phyloP scores from a whole-genome alignment of 1,140 invertebrate genomes.

The Manduca sexta region DNA sequence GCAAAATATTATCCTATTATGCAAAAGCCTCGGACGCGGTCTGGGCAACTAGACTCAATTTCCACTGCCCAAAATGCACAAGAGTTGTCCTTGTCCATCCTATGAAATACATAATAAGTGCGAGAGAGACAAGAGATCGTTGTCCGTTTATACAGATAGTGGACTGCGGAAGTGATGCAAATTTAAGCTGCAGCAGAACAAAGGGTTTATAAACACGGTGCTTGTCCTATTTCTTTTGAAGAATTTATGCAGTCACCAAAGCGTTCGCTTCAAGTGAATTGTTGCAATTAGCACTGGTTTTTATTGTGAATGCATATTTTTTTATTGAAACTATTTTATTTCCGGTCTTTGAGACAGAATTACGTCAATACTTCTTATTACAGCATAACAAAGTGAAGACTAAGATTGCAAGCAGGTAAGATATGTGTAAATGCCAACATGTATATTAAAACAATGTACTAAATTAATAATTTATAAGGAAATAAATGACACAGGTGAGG shows the following conservation, averaged over 20 bases:
- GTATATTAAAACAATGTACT: too few species aligned
- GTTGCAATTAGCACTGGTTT: conserved; percentile 2
- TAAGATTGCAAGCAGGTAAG: too few species aligned
- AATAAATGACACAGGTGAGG: too few species aligned
- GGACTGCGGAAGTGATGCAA: conserved; percentile 8
- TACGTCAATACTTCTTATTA: too few species aligned
- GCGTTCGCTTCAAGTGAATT: conserved; percentile 3
- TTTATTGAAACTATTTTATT: too few species aligned
- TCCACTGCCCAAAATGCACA: not conserved
- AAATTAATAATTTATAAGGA: too few species aligned
- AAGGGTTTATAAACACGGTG: conserved; percentile 6
- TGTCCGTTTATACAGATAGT: too few species aligned
- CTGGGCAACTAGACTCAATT: conserved; percentile 16
- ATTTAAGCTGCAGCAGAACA: conserved; percentile 8
- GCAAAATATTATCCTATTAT: conserved; percentile 19
- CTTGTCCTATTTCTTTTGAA: conserved; percentile 10
- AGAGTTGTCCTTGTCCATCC: not conserved
- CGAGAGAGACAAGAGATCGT: not conserved
- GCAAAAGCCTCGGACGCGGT: conserved; percentile 12
- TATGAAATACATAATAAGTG: not conserved
- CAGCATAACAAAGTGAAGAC: too few species aligned
- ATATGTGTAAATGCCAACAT: too few species aligned
- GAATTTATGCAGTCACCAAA: conserved; percentile 3
- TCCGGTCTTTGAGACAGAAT: too few species aligned
- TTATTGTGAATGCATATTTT: too few species aligned